Evolutionary conservation across 2,113 vertebrate species (phyloP), one percentile per base, ranked within the genome.

Genomic region (Grantiella picta): DNA sequence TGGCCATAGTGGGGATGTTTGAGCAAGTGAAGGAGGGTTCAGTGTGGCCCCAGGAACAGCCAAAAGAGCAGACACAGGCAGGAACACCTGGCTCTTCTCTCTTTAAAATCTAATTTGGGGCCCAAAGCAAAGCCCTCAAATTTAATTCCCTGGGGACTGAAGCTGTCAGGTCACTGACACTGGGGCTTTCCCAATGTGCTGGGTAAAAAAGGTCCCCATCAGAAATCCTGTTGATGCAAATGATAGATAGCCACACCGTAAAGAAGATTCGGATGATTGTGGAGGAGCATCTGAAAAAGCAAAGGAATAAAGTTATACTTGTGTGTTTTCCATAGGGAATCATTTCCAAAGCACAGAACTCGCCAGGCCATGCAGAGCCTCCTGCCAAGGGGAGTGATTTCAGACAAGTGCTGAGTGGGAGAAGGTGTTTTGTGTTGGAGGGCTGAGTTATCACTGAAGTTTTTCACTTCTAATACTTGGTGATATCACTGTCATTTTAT

Each of bases 191-290:
- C 19, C 6, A 15, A 42, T 0, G 0, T 29, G 31, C 16, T 8
- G 11, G 29, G 54, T 19, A 40, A 71, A 56, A 2, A 11, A 29
- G 15, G 7, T 28, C 12, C 20, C 54, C 23, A 12, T 28, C 56
- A 36, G 52, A 61, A 80, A 72, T 23, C 10, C 20, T 27, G 1
- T 1, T 8, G 19, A 21, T 72, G 8, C 10, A 56, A 64, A 68
- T 27, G 56, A 7, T 2, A 47, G 52, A 3, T 22, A 50, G 13
- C 11, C 9, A 10, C 0, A 2, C 12, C 8, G 12, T 5, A 44
- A 45, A 38, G 38, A 38, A 38, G 10, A 11, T 38, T 28, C 12
- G 14, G 44, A 23, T 69, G 31, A 11, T n/a, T 47, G 40, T 28
- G n/a, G 73, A 77, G 10, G 52, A 59, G 59, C 71, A 86, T 40